phyloP scores from a whole-genome alignment of 2,888 invertebrate genomes.

The Julus scandinavius region DNA sequence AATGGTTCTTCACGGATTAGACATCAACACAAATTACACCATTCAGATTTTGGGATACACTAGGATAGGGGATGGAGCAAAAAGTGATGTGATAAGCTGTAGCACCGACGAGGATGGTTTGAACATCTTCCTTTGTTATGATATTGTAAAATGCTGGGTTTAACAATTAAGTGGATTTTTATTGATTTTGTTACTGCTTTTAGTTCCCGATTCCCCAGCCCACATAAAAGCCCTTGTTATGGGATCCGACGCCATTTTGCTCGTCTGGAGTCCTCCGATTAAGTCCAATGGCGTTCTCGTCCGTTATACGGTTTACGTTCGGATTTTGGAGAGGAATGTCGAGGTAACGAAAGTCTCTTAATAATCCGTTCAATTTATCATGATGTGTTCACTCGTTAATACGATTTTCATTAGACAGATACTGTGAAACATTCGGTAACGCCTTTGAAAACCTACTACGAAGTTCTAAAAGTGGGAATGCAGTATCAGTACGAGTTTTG shows the following conservation, averaged over 20 bases:
- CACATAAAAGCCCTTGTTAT: slow-evolving; percentile 58
- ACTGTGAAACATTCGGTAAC: slow-evolving; percentile 60
- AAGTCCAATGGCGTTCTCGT: slow-evolving; percentile 55
- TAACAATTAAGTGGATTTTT: neutral
- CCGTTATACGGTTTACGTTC: slow-evolving; percentile 55
- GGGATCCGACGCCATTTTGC: slow-evolving; percentile 53
- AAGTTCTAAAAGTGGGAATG: slow-evolving; percentile 54
- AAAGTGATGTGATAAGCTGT: slow-evolving; percentile 63
- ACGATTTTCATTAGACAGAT: slow-evolving; percentile 51
- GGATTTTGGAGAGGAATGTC: slow-evolving; percentile 53
- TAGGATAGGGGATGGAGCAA: slow-evolving; percentile 65
- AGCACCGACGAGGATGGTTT: slow-evolving; percentile 43
- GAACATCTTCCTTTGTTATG: neutral
- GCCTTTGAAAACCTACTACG: slow-evolving; percentile 60
- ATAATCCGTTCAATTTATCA: neutral
- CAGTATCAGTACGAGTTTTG: slow-evolving; percentile 63
- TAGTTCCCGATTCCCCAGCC: slow-evolving; percentile 57
- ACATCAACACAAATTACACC: slow-evolving; percentile 66
- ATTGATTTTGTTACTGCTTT: neutral
- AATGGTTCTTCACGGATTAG: slow-evolving; percentile 59
- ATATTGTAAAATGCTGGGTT: neutral
- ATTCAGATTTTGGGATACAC: slow-evolving; percentile 66
- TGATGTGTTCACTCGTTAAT: neutral
- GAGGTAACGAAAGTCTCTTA: slow-evolving; percentile 34
- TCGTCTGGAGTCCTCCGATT: slow-evolving; percentile 56